phyloP scores from a whole-genome alignment of 1,140 invertebrate species.

The Leptinotarsa lineolata region DNA sequence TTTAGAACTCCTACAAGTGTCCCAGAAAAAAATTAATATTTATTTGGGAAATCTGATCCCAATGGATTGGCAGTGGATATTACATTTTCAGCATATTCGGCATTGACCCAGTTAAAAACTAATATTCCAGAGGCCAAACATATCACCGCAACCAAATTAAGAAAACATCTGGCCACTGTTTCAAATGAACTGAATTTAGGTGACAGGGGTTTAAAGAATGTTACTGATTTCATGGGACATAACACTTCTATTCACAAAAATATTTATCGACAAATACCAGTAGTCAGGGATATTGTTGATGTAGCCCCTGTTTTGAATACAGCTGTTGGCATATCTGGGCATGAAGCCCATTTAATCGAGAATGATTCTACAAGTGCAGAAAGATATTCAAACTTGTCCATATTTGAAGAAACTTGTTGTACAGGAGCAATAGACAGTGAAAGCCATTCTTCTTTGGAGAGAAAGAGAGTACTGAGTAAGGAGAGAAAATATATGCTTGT shows the following conservation, averaged over 20 bases:
- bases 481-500: background rate
- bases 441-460: background rate
- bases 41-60: slow-evolving; percentile 7
- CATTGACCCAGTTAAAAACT: background rate
- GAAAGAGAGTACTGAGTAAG: background rate
- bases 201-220: background rate
- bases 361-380: background rate
- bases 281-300: background rate
- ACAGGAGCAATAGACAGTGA: background rate
- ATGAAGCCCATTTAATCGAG: background rate
- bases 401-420: background rate
- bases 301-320: background rate
- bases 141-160: slow-evolving; percentile 11
- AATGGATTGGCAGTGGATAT: background rate
- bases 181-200: background rate
- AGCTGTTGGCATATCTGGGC: background rate
- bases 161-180: slow-evolving; percentile 9
- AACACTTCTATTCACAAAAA: slow-evolving; percentile 1
- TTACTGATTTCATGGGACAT: slow-evolving; percentile 3
- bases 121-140: background rate
- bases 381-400: background rate
- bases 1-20: background rate
- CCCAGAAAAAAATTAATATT: background rate
- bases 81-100: background rate
- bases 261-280: slow-evolving; percentile 9